A percentile compares a stretch with the other conserved stretches of the same genome.
These are phyloP conservation scores for Chelonus insularis DNA, from an alignment of 1,140 invertebrate genomes.

Conservation along the genomic window DNA sequence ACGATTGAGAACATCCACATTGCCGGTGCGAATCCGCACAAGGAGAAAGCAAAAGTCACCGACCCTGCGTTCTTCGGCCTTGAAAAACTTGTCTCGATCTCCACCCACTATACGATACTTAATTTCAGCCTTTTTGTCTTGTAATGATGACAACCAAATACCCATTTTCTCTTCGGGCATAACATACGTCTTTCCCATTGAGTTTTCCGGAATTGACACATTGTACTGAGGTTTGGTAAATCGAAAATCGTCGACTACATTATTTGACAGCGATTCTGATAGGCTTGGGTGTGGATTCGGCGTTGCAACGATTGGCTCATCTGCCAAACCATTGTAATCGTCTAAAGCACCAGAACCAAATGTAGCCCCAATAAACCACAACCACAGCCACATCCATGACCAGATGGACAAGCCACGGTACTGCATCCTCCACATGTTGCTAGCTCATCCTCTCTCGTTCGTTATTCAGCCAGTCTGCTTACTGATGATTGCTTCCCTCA, in stretches of 20 bases:
- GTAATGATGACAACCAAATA: slow-evolving; percentile 58
- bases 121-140: slow-evolving; percentile 65
- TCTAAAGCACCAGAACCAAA: slow-evolving; percentile 44
- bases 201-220: slow-evolving; percentile 89
- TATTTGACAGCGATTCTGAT: slow-evolving; percentile 14
- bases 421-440: slow-evolving; percentile 53
- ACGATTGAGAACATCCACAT: slow-evolving; percentile 84
- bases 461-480: slow-evolving; percentile 17
- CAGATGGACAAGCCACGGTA: slow-evolving; percentile 49
- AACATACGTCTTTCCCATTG: slow-evolving; percentile 81
- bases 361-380: slow-evolving; percentile 45
- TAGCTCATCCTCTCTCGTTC: slow-evolving; percentile 52
- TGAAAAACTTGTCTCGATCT: slow-evolving; percentile 89
- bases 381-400: slow-evolving; percentile 56
- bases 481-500: not conserved
- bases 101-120: slow-evolving; percentile 82
- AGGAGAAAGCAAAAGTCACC: slow-evolving; percentile 93
- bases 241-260: slow-evolving; percentile 52
- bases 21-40: slow-evolving; percentile 82
- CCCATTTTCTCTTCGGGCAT: slow-evolving; percentile 71
- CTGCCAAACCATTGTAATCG: slow-evolving; percentile 11
- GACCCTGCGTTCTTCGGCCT: slow-evolving; percentile 82
- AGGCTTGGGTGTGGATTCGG: not conserved
- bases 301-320: slow-evolving; percentile 5
- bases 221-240: slow-evolving; percentile 83